Evolutionary conservation across 2,797 vertebrate species (phyloP), one percentile per base, ranked within the genome.

Genomic region (Anabas testudineus): DNA sequence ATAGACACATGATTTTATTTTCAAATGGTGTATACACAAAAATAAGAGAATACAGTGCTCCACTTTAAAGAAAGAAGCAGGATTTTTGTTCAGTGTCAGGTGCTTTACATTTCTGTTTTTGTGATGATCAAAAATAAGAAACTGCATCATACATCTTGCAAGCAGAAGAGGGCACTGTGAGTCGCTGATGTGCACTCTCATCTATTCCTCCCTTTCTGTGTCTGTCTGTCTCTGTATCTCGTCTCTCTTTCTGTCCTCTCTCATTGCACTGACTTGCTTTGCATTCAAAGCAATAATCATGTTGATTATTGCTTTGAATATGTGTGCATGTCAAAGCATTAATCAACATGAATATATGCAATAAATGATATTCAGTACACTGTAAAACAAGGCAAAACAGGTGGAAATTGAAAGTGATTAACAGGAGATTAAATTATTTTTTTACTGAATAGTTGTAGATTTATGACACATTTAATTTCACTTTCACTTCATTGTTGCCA

Each of bases 121-220:
- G 16, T 42, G 59, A 72, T 69, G 36, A 83, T 83, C 73, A 86
- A 64, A 74, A 68, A 34, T n/a, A 34, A 61, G 53, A 70, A 55
- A 78, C 16, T 37, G 71, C 28, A 76, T 86, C 76, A 78, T 93
- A 67, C 91, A 90, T 76, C 65, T 59, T 66, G 65, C 36, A 73
- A 92, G 90, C 94, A 94, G 94, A 92, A 94, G 94, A 94, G 94
- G 94, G 94, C 94, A 94, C 94, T 94, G 78, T 92, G 90, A 87
- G 85, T 93, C 51, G 81, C 90, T 86, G 80, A 71, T 79, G 82
- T 56, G 39, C 61, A 28, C 74, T 76, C 55, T 68, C 60, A 26
- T 76, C 73, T 61, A 69, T 71, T 62, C 68, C 66, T 55, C 53
- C 68, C 66, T 55, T 53, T 66, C 56, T 80, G 47, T 64, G 12